phyloP scores from a whole-genome alignment of 2,113 vertebrate genomes.

The Panthera tigris region DNA sequence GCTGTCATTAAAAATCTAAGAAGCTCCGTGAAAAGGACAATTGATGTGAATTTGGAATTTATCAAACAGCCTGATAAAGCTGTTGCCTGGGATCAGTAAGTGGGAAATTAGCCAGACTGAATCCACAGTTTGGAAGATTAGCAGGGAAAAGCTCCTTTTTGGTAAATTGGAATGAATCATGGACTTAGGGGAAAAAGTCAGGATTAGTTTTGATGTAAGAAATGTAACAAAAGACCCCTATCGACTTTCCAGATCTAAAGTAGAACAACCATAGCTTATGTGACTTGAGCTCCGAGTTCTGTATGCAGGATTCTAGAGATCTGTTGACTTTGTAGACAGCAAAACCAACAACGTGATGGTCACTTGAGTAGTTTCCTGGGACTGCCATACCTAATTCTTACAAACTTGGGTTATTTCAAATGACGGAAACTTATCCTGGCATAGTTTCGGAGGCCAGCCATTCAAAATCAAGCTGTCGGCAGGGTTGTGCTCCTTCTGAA shows the following conservation, averaged over 20 bases:
- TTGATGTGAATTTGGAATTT: slow-evolving; percentile 45
- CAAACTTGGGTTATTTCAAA: not conserved
- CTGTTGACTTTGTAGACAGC: not conserved
- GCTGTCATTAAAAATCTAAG: not conserved
- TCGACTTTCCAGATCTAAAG: not conserved
- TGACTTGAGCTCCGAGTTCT: not conserved
- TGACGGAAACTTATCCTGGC: not conserved
- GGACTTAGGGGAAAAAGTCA: not conserved
- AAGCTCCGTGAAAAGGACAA: not conserved
- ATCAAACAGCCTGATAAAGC: not conserved
- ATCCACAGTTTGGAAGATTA: slow-evolving; percentile 22
- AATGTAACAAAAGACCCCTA: not conserved
- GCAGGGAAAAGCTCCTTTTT: not conserved
- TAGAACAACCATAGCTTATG: not conserved
- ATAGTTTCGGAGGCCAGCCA: not conserved
- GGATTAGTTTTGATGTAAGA: not conserved
- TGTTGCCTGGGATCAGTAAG: not conserved
- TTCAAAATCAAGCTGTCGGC: not conserved
- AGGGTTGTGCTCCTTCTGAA: not conserved
- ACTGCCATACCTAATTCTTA: not conserved
- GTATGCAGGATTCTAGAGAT: not conserved
- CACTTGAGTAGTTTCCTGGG: not conserved
- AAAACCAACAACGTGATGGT: not conserved
- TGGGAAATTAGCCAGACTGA: slow-evolving; percentile 37
- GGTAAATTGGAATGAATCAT: not conserved